These are phyloP conservation scores for Acanthococcus lagerstroemiae DNA, from an alignment of 2,888 invertebrate species.

Conservation along the genomic window DNA sequence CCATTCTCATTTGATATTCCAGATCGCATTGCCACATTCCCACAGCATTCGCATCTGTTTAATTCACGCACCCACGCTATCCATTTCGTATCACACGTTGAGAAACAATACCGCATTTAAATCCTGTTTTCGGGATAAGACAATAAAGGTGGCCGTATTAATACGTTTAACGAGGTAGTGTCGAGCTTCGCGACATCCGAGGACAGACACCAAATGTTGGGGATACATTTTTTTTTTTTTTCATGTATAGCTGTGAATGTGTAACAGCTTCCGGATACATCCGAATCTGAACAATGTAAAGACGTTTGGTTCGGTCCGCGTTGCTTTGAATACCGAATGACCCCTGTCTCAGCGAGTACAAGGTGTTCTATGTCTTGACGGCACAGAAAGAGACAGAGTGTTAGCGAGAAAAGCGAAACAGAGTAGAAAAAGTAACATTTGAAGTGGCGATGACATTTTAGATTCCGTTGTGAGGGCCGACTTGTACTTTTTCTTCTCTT, in stretches of 20 bases:
- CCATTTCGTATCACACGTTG: background rate
- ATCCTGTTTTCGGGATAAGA: background rate
- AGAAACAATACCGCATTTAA: background rate
- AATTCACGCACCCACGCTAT: background rate
- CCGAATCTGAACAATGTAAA: background rate
- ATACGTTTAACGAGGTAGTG: background rate
- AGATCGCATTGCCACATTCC: background rate
- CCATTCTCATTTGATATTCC: background rate
- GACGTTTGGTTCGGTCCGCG: background rate
- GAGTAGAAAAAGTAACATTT: background rate
- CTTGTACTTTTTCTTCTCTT: background rate
- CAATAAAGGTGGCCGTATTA: background rate
- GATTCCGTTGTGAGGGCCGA: background rate
- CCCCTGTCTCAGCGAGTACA: background rate
- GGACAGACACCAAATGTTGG: constrained; percentile 10
- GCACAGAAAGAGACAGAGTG: background rate
- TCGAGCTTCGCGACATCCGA: no score
- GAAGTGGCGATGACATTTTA: constrained; percentile 16
- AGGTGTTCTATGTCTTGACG: constrained; percentile 15
- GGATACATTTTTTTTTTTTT: background rate
- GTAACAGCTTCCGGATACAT: constrained; percentile 9
- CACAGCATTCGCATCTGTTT: constrained; percentile 1
- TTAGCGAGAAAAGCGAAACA: background rate
- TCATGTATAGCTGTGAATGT: background rate
- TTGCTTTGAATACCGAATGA: background rate